phyloP scores from a whole-genome alignment of 2,113 vertebrate species.

The Ceyx cyanopectus region DNA sequence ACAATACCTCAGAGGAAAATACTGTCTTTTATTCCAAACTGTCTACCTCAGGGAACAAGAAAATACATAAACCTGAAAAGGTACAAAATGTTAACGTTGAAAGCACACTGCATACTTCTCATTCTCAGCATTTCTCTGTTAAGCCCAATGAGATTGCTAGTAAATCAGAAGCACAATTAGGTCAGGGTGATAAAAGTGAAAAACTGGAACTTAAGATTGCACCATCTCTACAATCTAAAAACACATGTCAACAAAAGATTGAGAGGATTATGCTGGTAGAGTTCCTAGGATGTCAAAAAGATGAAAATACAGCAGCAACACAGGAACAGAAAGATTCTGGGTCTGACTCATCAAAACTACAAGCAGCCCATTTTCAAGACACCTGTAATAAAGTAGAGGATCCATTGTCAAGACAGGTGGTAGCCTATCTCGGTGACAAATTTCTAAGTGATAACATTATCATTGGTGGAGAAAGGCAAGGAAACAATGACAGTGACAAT shows the following conservation, averaged over 20 bases:
- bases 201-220: conserved; percentile 36
- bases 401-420: not conserved
- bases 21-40: conserved; percentile 68
- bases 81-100: conserved; percentile 21
- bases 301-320: not conserved
- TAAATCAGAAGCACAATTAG: conserved; percentile 74
- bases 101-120: conserved; percentile 39
- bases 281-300: conserved; percentile 17
- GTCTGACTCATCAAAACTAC: not conserved
- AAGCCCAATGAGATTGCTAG: conserved; percentile 41
- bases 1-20: conserved; percentile 72
- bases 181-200: conserved; percentile 57
- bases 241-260: conserved; percentile 46
- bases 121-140: not conserved
- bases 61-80: conserved; percentile 43
- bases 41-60: conserved; percentile 82
- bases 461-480: not conserved
- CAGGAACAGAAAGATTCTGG: conserved; percentile 28
- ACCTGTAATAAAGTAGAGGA: not conserved
- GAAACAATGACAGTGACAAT: not conserved
- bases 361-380: conserved; percentile 5
- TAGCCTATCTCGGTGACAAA: not conserved
- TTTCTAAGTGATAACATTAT: not conserved
- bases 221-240: conserved; percentile 32
- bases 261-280: conserved; percentile 47